These are phyloP conservation scores for Pyrrhia umbra DNA, from an alignment of 2,888 invertebrate species.

Conservation along the genomic window DNA sequence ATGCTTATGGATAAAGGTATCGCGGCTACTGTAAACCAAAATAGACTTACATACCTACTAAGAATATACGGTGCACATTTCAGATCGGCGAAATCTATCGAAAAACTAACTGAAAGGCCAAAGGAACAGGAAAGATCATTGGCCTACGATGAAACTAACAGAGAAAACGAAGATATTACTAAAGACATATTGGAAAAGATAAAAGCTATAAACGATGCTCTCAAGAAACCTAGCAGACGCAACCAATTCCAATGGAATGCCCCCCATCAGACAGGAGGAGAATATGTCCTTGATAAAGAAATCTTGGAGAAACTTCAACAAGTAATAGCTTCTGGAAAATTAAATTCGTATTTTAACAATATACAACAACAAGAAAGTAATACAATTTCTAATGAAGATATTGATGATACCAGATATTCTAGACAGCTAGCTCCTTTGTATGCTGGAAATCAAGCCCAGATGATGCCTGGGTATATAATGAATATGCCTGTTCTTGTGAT, in stretches of 20 bases:
- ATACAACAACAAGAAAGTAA: slow-evolving; percentile 68
- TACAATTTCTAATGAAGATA: slow-evolving; percentile 41
- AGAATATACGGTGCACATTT: slow-evolving; percentile 63
- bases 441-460: slow-evolving; percentile 56
- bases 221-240: slow-evolving; percentile 77
- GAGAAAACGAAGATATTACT: slow-evolving; percentile 67
- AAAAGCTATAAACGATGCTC: slow-evolving; percentile 86
- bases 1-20: slow-evolving; percentile 64
- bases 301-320: slow-evolving; percentile 81
- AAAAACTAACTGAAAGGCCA: slow-evolving; percentile 43
- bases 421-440: slow-evolving; percentile 63
- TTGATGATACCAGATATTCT: slow-evolving; percentile 62
- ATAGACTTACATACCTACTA: slow-evolving; percentile 20
- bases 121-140: slow-evolving; percentile 70
- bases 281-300: slow-evolving; percentile 78
- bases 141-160: slow-evolving; percentile 66
- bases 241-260: slow-evolving; percentile 74
- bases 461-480: slow-evolving; percentile 71
- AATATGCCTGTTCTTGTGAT: slow-evolving; percentile 79
- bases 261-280: slow-evolving; percentile 70
- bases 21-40: slow-evolving; percentile 24
- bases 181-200: slow-evolving; percentile 90
- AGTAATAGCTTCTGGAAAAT: slow-evolving; percentile 80
- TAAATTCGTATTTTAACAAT: slow-evolving; percentile 65
- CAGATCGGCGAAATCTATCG: slow-evolving; percentile 67